phyloP scores from a whole-genome alignment of 37 sponge, comb jelly and placozoan genomes.

The Aplysina aerophoba region DNA sequence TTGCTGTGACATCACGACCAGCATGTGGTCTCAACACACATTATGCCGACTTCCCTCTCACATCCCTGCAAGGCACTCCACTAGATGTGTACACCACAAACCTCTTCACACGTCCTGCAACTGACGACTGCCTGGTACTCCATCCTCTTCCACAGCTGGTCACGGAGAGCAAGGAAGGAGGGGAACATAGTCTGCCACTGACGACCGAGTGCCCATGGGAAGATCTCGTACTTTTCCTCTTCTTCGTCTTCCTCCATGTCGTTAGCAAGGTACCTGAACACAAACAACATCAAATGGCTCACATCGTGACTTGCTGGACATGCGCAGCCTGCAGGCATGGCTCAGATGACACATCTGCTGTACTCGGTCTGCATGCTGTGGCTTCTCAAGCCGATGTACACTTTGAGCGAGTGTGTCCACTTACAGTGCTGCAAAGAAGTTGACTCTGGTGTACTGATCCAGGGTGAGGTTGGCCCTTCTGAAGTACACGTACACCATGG shows the following conservation, averaged over 20 bases:
- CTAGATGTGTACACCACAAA: conserved; percentile 29
- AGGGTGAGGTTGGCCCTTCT: conserved; percentile 66
- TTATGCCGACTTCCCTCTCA: no score
- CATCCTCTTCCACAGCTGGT: conserved; percentile 79
- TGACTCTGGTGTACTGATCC: conserved; percentile 58
- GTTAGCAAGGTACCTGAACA: conserved; percentile 67
- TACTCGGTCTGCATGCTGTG: no score
- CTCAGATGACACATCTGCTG: no score
- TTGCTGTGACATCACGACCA: no score
- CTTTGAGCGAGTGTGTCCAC: not conserved
- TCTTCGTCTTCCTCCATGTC: conserved; percentile 94
- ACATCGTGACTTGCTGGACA: no score
- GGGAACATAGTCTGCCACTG: conserved; percentile 68
- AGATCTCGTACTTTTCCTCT: conserved; percentile 86
- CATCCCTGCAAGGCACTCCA: no score
- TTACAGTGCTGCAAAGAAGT: conserved; percentile 85
- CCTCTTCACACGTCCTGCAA: conserved; percentile 85
- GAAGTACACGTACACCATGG: conserved; percentile 92
- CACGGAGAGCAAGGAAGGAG: conserved; percentile 55
- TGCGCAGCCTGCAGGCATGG: no score
- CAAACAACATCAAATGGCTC: no score
- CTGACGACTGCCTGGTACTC: conserved; percentile 83
- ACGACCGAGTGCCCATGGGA: conserved; percentile 83
- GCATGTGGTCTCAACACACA: no score
- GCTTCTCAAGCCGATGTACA: no score